Conservation (phyloP, 2,888 invertebrate genomes). For the Leptinotarsa juncta region DNA sequence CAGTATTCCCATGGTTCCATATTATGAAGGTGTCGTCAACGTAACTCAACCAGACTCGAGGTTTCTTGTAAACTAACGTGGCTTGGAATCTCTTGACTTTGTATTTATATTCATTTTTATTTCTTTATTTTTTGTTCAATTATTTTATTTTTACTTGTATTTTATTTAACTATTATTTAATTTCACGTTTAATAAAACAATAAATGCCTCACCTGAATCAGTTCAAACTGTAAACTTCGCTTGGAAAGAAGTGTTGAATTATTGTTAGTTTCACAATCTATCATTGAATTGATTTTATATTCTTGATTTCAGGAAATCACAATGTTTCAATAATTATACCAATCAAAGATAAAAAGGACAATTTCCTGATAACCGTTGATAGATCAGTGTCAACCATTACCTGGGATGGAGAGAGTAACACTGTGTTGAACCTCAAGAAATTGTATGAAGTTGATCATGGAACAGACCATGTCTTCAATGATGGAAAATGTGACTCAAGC, state of each 20-base stretch:
- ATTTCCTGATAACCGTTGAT: slow-evolving; percentile 74
- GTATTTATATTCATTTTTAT: too few species aligned
- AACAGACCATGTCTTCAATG: slow-evolving; percentile 76
- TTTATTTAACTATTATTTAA: too few species aligned
- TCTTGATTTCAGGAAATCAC: slow-evolving; percentile 28
- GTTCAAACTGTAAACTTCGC: neutral
- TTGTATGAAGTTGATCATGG: slow-evolving; percentile 71
- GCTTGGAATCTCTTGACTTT: too few species aligned
- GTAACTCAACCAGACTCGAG: too few species aligned
- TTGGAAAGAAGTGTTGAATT: too few species aligned
- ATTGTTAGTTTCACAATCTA: neutral
- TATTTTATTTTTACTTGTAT: too few species aligned
- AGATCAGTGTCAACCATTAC: slow-evolving; percentile 71
- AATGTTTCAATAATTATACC: slow-evolving; percentile 72
- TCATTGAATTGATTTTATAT: neutral
- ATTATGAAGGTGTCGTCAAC: too few species aligned
- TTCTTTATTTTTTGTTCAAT: too few species aligned
- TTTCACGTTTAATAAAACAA: too few species aligned
- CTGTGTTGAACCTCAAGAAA: slow-evolving; percentile 65
- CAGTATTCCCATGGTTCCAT: too few species aligned
- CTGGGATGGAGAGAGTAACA: slow-evolving; percentile 74
- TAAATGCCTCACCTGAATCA: too few species aligned
- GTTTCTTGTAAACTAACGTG: too few species aligned
- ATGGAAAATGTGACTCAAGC: slow-evolving; percentile 81
- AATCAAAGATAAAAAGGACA: slow-evolving; percentile 70